Conservation (phyloP, 2,797 vertebrate genomes). For the Carcharodon carcharias region DNA sequence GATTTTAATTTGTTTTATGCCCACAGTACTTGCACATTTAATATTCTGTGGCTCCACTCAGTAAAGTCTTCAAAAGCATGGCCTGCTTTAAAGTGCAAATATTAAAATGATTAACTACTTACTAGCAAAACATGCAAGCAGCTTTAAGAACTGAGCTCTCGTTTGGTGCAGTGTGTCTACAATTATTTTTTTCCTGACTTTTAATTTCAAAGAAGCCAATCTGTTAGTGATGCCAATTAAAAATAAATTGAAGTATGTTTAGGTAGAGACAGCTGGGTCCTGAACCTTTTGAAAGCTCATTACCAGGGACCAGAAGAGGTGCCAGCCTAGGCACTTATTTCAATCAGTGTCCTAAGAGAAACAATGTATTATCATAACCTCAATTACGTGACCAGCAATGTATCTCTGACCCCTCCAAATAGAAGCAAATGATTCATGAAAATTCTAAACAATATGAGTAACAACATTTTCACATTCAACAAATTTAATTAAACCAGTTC, state of each 20-base stretch:
- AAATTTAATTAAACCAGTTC: background rate
- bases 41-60: background rate
- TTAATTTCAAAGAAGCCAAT: slow-evolving; percentile 25
- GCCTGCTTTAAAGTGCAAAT: background rate
- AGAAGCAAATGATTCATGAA: background rate
- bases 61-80: background rate
- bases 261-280: background rate
- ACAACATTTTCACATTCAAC: background rate
- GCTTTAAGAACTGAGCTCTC: background rate
- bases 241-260: slow-evolving; percentile 23
- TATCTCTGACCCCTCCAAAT: background rate
- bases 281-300: background rate
- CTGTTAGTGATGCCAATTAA: background rate
- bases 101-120: slow-evolving; percentile 3
- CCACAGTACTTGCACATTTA: background rate
- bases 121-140: background rate
- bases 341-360: background rate
- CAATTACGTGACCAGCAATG: background rate
- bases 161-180: background rate
- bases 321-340: background rate
- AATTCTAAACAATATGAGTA: background rate
- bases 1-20: background rate
- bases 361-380: background rate
- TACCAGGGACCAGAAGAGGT: background rate
- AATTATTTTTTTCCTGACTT: slow-evolving; percentile 19